Base-by-base conservation (phyloP, 2,888 invertebrate genomes). In the Drosophila formosana region DNA sequence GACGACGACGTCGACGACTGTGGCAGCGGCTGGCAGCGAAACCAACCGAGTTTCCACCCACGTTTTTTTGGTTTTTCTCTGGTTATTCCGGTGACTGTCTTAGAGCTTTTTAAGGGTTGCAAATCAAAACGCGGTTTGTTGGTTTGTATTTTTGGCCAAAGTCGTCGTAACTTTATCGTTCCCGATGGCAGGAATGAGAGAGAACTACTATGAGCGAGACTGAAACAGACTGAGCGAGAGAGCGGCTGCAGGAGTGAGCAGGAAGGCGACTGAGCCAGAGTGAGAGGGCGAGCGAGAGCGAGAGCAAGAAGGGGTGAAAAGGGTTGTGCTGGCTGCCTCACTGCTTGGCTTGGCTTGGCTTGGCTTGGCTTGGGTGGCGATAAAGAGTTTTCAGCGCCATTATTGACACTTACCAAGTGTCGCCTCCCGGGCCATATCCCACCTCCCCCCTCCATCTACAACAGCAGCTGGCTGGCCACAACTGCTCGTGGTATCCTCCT, bases 101-200 rank as follows among this genome's bases (percentile, higher is more conserved):
- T 84, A 72, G 67, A 71, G 71, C 72, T 82, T 80, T 78, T 74
- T 88, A 86, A 87, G 85, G 85, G 85, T 86, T 86, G 85, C 85
- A 86, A 86, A 89, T 86, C 85, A 86, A 86, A 89, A 89, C 85
- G 89, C 85, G 89, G 85, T 86, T 86, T 86, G 89, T 87, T 84
- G 85, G 85, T 86, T 86, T 86, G 85, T 86, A 89, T 87, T 89
- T 85, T 84, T 89, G 88, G 85, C 89, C 85, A 86, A 87, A 85
- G 80, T 81, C 88, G 77, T 80, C 86, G 88, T 86, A 75, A 82
- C 89, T 75, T 87, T 83, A 72, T 73, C 69, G 75, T 63, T 18
- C 37, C 47, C 37, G n/a, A 43, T 58, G 49, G 50, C 37, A 52
- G 58, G 41, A 47, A 18, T 37, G 63, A 26, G 56, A 46, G 23